phyloP scores from a whole-genome alignment of 1,140 invertebrate species.

The Plodia interpunctella region DNA sequence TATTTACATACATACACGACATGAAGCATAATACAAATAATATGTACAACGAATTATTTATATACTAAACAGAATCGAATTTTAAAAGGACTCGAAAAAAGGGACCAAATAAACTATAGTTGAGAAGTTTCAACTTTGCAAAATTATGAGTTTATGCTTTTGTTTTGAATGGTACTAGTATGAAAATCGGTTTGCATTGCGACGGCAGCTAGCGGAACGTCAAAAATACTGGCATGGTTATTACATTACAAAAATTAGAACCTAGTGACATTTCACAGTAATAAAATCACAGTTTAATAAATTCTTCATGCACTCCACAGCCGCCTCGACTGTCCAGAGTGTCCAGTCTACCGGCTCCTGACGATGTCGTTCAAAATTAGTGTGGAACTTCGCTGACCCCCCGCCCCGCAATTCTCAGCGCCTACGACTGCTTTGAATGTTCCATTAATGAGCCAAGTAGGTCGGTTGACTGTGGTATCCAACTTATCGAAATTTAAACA shows the following conservation, averaged over 20 bases:
- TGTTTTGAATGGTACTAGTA: conserved; percentile 50
- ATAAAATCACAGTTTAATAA: too few species aligned
- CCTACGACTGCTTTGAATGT: too few species aligned
- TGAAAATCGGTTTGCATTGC: conserved; percentile 17
- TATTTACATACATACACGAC: conserved; percentile 20
- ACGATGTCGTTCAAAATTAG: too few species aligned
- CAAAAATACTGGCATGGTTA: background rate
- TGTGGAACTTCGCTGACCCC: too few species aligned
- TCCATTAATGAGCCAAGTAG: too few species aligned
- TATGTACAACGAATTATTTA: conserved; percentile 53
- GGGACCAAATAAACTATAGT: conserved; percentile 8
- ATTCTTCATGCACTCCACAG: too few species aligned
- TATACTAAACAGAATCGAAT: conserved; percentile 28
- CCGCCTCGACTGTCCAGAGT: too few species aligned
- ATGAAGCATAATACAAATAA: conserved; percentile 42
- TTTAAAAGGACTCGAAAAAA: conserved; percentile 9
- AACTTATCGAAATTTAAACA: too few species aligned
- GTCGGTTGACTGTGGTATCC: too few species aligned
- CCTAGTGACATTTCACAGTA: background rate
- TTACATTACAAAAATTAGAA: background rate
- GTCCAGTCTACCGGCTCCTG: too few species aligned
- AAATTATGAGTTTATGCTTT: conserved; percentile 20
- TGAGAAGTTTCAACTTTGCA: conserved; percentile 42
- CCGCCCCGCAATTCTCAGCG: too few species aligned
- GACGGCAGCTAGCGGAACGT: background rate